Base-by-base conservation (phyloP, 2,888 invertebrate species). In the Masnerella sp. region DNA sequence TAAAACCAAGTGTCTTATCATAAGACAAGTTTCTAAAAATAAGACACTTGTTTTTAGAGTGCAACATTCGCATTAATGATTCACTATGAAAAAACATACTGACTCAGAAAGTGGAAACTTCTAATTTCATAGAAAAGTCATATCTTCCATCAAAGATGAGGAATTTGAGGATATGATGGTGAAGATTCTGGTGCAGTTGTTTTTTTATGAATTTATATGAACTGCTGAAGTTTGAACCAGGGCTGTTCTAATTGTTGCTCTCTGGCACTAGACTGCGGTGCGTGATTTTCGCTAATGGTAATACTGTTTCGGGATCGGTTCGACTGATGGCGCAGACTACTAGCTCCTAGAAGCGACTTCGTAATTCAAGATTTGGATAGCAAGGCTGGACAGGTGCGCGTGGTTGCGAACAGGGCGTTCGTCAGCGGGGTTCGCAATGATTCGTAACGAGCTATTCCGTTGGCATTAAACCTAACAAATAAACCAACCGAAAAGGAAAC, bases 341-440 rank as follows among this genome's bases (percentile, higher is more conserved):
- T 14, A 43, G 4, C 20, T 43, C 42, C 15, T 14, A 40, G 40
- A 69, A 45, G 40, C 61, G 38, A 61, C 69, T n/a, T n/a, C n/a
- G n/a, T n/a, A n/a, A n/a, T n/a, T n/a, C n/a, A n/a, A n/a, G n/a
- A 7, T 22, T 47, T 40, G 43, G 34, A 56, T 56, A 58, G 34
- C 40, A 54, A 71, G 54, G 49, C 43, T 51, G 56, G 40, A 38
- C 40, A 12, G 2, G 45, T 42, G 42, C 20, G 42, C 9, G 43
- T 34, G 72, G 67, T 67, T 72, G 80, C 79, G 77, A 84, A 85
- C 86, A 85, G 86, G 85, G 85, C 84, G 84, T 85, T 86, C 84
- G 77, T 82, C 84, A 81, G 81, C 80, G 80, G 82, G 82, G 84
- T 14, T 78, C 34, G 56, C 75, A 74, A 80, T 82, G 80, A 77